Evolutionary conservation across 2,888 invertebrate genomes (phyloP), one percentile per base, ranked within the genome.

Genomic region (Nomada flava): DNA sequence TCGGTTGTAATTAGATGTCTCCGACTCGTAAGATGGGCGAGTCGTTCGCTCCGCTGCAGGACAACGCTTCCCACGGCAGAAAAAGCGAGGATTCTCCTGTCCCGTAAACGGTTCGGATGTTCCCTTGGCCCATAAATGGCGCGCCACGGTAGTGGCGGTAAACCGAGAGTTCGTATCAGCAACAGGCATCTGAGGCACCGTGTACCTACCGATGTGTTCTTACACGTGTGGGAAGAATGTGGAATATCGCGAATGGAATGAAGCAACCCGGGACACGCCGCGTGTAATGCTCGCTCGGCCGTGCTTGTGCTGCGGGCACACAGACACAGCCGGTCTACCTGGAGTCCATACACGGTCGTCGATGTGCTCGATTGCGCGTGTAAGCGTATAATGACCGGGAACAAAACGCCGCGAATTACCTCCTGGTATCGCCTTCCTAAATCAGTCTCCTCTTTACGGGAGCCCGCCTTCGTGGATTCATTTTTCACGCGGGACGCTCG

Each of bases 181-280:
- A 88, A 88, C 88, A 91, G 87, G 90, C 91, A 92, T 92, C 91
- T 88, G 82, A 88, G 85, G 86, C 88, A 85, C 88, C 85, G 90
- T 90, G 90, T 90, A 89, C 86, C 89, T 86, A 88, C 89, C 86
- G 87, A 88, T 91, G 90, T 90, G 91, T 90, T 88, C 89, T 90
- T 90, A 90, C 90, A 92, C 92, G 92, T 92, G 92, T 92, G 92
- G 92, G 92, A 92, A 92, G 92, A 92, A 92, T 92, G 92, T 92
- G 91, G 92, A 92, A 92, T 92, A 92, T 92, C 91, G 91, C 91
- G 89, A 88, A 90, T 91, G 91, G 91, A 91, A 92, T 92, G 91
- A 91, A 89, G 91, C 91, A 92, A 91, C 90, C 88, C 86, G 87
- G 88, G 89, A 90, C 87, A 87, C 83, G 80, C 80, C 86, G 86